Evolutionary conservation across 2,888 invertebrate genomes (phyloP).

Genomic region (Coleophora flavipennella): DNA sequence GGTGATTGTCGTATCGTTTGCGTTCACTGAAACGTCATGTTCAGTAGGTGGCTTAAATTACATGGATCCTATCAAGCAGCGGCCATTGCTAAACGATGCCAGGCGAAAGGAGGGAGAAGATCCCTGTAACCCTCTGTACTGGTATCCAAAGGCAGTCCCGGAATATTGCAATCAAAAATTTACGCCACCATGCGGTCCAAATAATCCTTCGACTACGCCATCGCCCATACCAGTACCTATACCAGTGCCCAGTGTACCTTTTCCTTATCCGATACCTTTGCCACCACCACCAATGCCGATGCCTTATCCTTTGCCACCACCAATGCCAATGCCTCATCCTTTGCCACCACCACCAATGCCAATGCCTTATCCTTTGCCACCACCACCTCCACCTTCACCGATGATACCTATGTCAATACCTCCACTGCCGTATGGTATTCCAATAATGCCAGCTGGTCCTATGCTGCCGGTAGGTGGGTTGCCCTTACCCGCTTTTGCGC

Average conservation of each 20-base stretch:
- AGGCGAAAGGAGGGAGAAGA: conserved; percentile 19
- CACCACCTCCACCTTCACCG: conserved; percentile 8
- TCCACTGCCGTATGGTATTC: conserved; percentile 3
- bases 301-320: background rate
- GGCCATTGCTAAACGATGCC: no score
- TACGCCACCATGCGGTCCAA: background rate
- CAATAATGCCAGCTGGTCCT: background rate
- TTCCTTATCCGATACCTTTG: background rate
- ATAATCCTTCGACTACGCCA: background rate
- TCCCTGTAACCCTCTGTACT: conserved; percentile 51
- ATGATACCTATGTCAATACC: conserved; percentile 1
- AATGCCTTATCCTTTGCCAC: background rate
- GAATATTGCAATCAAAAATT: conserved; percentile 22
- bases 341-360: background rate
- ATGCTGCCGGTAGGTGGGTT: no score
- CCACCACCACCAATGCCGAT: background rate
- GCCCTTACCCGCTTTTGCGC: background rate
- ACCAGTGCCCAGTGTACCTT: conserved; percentile 1
- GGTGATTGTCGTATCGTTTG: no score
- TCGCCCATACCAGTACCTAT: background rate
- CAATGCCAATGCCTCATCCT: background rate
- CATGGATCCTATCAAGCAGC: conserved; percentile 13
- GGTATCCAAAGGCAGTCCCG: conserved; percentile 38
- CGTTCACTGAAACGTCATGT: conserved; percentile 12
- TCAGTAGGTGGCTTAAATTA: conserved; percentile 35